phyloP scores from a whole-genome alignment of 1,140 invertebrate species.

The Luehdorfia chinensis region DNA sequence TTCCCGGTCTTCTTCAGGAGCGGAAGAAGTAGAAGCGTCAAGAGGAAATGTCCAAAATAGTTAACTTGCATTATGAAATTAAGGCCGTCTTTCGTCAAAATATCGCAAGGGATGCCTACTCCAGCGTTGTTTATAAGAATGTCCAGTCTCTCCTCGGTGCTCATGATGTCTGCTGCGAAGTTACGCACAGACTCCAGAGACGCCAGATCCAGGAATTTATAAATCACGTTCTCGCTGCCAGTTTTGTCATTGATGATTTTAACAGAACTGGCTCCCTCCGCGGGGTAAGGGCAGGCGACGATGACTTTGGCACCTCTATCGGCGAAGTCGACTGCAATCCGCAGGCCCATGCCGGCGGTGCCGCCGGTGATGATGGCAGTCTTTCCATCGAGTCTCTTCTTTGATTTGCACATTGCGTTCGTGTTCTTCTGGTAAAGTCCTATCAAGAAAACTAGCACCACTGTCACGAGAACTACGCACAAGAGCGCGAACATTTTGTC shows the following conservation, averaged over 20 bases:
- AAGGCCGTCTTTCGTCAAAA: conserved; percentile 79
- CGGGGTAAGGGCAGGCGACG: conserved; percentile 81
- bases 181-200: conserved; percentile 41
- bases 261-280: conserved; percentile 63
- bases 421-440: conserved; percentile 5
- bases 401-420: neutral
- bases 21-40: conserved; percentile 82
- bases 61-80: conserved; percentile 82
- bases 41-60: conserved; percentile 83
- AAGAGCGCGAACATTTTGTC: neutral
- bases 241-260: conserved; percentile 40
- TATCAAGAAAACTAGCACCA: neutral
- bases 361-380: conserved; percentile 89
- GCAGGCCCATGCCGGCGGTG: conserved; percentile 90
- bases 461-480: neutral
- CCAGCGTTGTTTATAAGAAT: conserved; percentile 87
- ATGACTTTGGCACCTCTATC: conserved; percentile 84
- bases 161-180: conserved; percentile 61
- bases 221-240: conserved; percentile 43
- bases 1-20: conserved; percentile 65
- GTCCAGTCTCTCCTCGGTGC: conserved; percentile 77
- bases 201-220: conserved; percentile 46
- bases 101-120: conserved; percentile 67
- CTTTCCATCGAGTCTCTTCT: conserved; percentile 78
- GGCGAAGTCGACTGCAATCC: conserved; percentile 83